Base-by-base conservation (phyloP, 2,888 invertebrate genomes). In the Cheilosia variabilis region DNA sequence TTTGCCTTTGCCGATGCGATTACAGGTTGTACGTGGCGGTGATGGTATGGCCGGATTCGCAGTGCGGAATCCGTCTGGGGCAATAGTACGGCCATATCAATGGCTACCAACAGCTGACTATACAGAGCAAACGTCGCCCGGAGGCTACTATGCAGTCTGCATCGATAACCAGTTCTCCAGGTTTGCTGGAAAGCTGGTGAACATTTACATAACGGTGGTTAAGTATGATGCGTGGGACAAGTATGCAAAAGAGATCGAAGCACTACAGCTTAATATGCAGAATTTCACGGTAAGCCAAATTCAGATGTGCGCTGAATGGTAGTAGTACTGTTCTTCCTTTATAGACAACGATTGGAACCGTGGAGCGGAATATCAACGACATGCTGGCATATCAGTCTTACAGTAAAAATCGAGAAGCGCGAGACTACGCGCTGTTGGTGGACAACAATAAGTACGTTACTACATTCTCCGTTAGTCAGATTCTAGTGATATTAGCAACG, bases 11-110 rank as follows among this genome's bases (percentile, higher is more conserved):
- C 17, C 31, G 24, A 19, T 19, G 13, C 24, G 31, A 34, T 5
- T 5, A 7, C 89, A 98, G 97, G 98, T 98, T 24, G 93, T 98
- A 88, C 94, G 97, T 91, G 98, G 98, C 6, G 98, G 98, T 22
- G 98, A 98, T 93, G 97, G 97, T 10, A 97, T 97, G 95, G 97
- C 98, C 80, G 98, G 98, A 2, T 97, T 98, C 91, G 97, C 97
- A 0, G 96, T 98, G 0, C 94, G 97, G 81, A 96, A 97, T 92
- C 98, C 98, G 0, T 94, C 95, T 71, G 97, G 97, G 0, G 94
- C 95, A 90, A 95, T 97, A 88, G 97, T 98, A 6, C 96, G 96
- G 90, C 98, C 98, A 0, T 98, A 98, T 90, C 96, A 97, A 89
- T 98, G 98, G 98, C 95, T 96, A 90, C 94, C 96, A n/a, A 96